Evolutionary conservation across 2,797 vertebrate genomes (phyloP).

Genomic region (Ptychobarbus kaznakovi): DNA sequence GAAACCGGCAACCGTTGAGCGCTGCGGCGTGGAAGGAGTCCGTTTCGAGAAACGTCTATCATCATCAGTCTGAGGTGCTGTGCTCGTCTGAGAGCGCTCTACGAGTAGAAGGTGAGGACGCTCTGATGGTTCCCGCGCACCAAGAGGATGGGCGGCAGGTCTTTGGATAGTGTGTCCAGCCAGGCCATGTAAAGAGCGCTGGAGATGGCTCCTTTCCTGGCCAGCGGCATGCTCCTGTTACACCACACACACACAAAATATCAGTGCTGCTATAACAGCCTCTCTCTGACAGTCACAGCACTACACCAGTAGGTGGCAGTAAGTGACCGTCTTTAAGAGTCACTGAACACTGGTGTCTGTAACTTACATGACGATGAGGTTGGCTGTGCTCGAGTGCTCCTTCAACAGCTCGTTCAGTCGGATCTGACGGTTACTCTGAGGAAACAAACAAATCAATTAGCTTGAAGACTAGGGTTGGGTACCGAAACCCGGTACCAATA

Average conservation of each 20-base stretch:
- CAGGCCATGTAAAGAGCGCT: constrained; percentile 97
- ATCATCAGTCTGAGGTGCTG: constrained; percentile 43
- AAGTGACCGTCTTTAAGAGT: background rate
- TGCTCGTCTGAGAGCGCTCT: constrained; percentile 70
- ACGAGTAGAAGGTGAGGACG: constrained; percentile 97
- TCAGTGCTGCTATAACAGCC: background rate
- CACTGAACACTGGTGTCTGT: background rate
- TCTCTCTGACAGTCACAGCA: background rate
- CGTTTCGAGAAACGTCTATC: constrained; percentile 34
- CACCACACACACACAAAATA: background rate
- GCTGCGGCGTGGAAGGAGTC: constrained; percentile 32
- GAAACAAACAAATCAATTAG: constrained; percentile 27
- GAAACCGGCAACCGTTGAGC: constrained; percentile 27
- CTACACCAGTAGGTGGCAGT: constrained; percentile 9
- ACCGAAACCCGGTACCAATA: no score
- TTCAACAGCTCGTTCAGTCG: constrained; percentile 94
- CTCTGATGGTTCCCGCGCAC: constrained; percentile 98
- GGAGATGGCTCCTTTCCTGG: constrained; percentile 92
- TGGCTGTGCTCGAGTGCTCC: constrained; percentile 91
- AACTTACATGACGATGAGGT: constrained; percentile 97
- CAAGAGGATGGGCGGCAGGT: constrained; percentile 90
- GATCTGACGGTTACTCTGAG: constrained; percentile 93
- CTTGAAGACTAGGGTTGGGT: no score
- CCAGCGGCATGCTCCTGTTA: constrained; percentile 92
- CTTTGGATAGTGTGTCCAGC: constrained; percentile 91